Base-by-base conservation (phyloP, 1,140 invertebrate genomes). In the Drosophila lacertosa region DNA sequence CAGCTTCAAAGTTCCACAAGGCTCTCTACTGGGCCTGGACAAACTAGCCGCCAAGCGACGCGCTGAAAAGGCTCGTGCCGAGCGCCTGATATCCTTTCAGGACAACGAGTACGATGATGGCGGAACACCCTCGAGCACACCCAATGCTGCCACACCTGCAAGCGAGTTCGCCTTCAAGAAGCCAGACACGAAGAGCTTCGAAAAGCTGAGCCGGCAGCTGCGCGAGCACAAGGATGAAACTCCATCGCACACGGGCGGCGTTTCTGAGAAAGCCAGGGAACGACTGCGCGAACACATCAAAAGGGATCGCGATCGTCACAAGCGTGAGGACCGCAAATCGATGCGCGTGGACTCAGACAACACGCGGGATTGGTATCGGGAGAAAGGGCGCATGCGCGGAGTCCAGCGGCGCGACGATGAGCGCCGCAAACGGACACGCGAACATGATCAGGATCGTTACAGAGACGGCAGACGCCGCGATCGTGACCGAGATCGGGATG, bases 191-290 rank as follows among this genome's bases (percentile, higher is more conserved):
- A 92, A 68, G n/a, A 93, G 90, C 57, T 82, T 78, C 29, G 92
- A 77, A 2, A 93, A 91, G 47, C 91, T 92, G 18, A 93, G 91
- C 51, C 91, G 96, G 71, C 94, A 96, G 91, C 97, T 98, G 84
- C 93, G 98, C 55, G 92, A 94, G 59, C 92, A 95, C 6, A 93
- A 95, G 77, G 95, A 96, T 79, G 98, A 99, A 92, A 99, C 98
- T 5, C 98, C 98, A 0, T 97, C 97, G 0, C 94, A 99, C 84
- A 98, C 97, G 3, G 97, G 97, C 33, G 97, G 98, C 20, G 95
- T 99, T 2, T 96, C 95, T 35, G 93, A 94, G 54, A 95, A 96
- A 90, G 97, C 97, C 0, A 93, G 94, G 68, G 94, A 95, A 77
- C 93, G 95, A 70, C 92, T 96, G 69, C 92, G 95, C 29, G 93